Conservation (phyloP, 1,140 invertebrate species). For the Drosophila yakuba region DNA sequence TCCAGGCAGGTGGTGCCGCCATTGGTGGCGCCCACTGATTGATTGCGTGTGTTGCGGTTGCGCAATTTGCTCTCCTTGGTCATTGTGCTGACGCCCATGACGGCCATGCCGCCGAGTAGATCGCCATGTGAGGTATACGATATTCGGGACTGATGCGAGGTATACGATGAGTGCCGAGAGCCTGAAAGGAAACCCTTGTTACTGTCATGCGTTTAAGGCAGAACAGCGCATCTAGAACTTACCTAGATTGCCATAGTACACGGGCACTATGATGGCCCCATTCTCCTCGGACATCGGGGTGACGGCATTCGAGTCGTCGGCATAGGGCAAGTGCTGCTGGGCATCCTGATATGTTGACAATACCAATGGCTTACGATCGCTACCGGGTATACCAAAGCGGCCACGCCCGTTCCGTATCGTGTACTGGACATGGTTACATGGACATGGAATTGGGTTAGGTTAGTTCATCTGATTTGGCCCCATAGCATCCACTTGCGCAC, state of each 20-base stretch:
- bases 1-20: slow-evolving; percentile 86
- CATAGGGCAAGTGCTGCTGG: slow-evolving; percentile 98
- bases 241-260: slow-evolving; percentile 93
- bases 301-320: slow-evolving; percentile 98
- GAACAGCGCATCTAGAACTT: slow-evolving; percentile 2
- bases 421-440: slow-evolving; percentile 59
- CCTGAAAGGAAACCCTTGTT: slow-evolving; percentile 83
- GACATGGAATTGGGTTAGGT: slow-evolving; percentile 26
- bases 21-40: slow-evolving; percentile 86
- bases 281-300: slow-evolving; percentile 99
- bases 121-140: slow-evolving; percentile 97
- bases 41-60: slow-evolving; percentile 90
- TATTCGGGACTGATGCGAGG: slow-evolving; percentile 95
- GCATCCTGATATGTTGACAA: slow-evolving; percentile 97
- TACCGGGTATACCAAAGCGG: slow-evolving; percentile 88
- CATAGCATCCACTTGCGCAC: slow-evolving; percentile 19
- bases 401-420: slow-evolving; percentile 93
- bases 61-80: slow-evolving; percentile 94
- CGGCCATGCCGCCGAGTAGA: slow-evolving; percentile 90
- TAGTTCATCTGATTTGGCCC: slow-evolving; percentile 45
- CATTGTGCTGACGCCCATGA: slow-evolving; percentile 87
- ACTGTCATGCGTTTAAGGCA: neutral
- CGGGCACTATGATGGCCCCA: slow-evolving; percentile 95
- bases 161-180: slow-evolving; percentile 96
- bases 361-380: slow-evolving; percentile 96